These are phyloP conservation scores for Caenorhabditis imperialis DNA, from an alignment of 2,888 invertebrate genomes.

Conservation along the genomic window DNA sequence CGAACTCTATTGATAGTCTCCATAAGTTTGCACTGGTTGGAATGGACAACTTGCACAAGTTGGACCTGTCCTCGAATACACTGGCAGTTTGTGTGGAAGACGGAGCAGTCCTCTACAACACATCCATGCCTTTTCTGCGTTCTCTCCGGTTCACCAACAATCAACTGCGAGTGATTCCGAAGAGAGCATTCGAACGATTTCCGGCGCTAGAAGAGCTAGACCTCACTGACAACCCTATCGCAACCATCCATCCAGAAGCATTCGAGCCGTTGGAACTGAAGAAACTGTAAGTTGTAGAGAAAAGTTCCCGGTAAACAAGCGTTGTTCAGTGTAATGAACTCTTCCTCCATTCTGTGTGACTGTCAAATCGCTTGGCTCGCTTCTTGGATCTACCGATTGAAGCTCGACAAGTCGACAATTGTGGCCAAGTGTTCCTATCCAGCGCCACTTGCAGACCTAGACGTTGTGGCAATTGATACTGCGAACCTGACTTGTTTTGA, in stretches of 20 bases:
- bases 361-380: slow-evolving; percentile 67
- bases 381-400: slow-evolving; percentile 57
- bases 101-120: slow-evolving; percentile 67
- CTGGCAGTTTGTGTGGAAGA: slow-evolving; percentile 71
- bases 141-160: slow-evolving; percentile 60
- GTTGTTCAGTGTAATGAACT: slow-evolving; percentile 59
- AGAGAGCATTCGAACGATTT: slow-evolving; percentile 65
- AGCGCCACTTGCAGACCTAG: slow-evolving; percentile 40
- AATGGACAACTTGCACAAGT: slow-evolving; percentile 59
- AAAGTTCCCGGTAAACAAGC: too few relatives aligned
- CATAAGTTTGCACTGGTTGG: slow-evolving; percentile 66
- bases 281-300: slow-evolving; percentile 62
- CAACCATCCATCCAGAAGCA: slow-evolving; percentile 65
- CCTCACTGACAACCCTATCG: slow-evolving; percentile 66
- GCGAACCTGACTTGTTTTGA: slow-evolving; percentile 62
- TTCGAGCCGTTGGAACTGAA: slow-evolving; percentile 65
- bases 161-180: slow-evolving; percentile 58
- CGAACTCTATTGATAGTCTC: slow-evolving; percentile 61
- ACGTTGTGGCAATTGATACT: slow-evolving; percentile 60
- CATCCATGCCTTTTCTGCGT: slow-evolving; percentile 63
- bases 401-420: slow-evolving; percentile 45
- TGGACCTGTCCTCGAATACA: slow-evolving; percentile 66
- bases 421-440: slow-evolving; percentile 64
- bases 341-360: slow-evolving; percentile 65
- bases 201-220: slow-evolving; percentile 65